These are phyloP conservation scores for Acrobeloides nanus DNA, from an alignment of 2,888 invertebrate species.

Conservation along the genomic window DNA sequence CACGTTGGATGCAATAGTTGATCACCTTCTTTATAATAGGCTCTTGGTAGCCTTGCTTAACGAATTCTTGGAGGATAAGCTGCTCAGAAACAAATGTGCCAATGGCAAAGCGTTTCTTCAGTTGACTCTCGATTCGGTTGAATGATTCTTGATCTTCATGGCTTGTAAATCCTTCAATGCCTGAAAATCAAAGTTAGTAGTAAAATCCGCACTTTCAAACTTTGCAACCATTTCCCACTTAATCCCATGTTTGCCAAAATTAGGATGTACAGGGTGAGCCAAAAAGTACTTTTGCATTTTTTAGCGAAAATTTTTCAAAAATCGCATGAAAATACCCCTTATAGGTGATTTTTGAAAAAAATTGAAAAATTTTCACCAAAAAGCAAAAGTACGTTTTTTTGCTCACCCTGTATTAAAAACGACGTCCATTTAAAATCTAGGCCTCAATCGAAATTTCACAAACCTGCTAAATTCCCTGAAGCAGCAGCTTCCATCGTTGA, in stretches of 20 bases:
- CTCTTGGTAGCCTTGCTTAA: conserved; percentile 68
- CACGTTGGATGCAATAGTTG: conserved; percentile 83
- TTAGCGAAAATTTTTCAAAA: too few species aligned
- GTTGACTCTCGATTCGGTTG: conserved; percentile 79
- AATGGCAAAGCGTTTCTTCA: conserved; percentile 65
- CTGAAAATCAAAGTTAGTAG: conserved; percentile 60
- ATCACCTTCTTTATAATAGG: conserved; percentile 73
- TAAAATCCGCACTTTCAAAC: too few species aligned
- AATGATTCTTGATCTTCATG: conserved; percentile 87
- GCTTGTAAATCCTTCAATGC: conserved; percentile 93
- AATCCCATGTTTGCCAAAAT: too few species aligned
- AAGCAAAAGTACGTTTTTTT: too few species aligned
- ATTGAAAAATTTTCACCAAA: too few species aligned
- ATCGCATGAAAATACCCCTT: too few species aligned
- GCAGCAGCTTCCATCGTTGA: conserved; percentile 84
- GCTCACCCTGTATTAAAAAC: too few species aligned
- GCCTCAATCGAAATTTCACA: conserved; percentile 1
- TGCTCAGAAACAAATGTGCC: conserved; percentile 67
- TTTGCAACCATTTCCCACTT: too few species aligned
- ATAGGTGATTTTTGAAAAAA: too few species aligned
- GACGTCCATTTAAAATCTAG: not conserved
- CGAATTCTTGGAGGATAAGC: conserved; percentile 77
- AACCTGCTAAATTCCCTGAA: conserved; percentile 80
- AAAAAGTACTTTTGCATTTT: too few species aligned
- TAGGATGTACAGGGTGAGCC: too few species aligned